A percentile compares a stretch with the other conserved stretches of the same genome.
phyloP scores from a whole-genome alignment of 2,888 invertebrate genomes.

The Cantharis rufa region DNA sequence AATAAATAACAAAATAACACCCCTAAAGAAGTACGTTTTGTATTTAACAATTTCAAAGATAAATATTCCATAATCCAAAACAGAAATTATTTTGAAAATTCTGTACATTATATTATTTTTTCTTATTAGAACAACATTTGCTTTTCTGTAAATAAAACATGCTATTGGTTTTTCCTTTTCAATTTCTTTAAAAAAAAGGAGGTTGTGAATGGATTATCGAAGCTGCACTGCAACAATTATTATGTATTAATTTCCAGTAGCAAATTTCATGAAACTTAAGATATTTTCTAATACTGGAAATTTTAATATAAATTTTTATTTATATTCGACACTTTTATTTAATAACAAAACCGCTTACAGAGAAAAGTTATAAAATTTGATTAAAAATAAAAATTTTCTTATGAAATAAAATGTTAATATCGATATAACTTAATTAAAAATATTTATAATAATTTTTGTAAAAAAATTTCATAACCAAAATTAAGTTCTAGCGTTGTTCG shows the following conservation, averaged over 20 bases:
- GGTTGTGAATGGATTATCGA: background rate
- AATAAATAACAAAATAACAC: background rate
- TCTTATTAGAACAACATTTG: too few relatives aligned
- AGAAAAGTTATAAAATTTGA: background rate
- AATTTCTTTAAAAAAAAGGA: too few relatives aligned
- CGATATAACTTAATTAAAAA: background rate
- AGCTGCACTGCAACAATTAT: background rate
- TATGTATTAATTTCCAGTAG: background rate
- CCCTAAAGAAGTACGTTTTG: background rate
- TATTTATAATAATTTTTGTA: background rate
- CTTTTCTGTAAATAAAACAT: too few relatives aligned
- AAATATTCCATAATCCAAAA: background rate
- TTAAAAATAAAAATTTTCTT: background rate
- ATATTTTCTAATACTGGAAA: background rate
- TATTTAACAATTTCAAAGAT: background rate
- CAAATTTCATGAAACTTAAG: background rate
- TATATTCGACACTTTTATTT: background rate
- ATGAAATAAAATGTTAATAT: background rate
- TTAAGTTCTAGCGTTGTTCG: background rate
- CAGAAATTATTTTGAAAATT: too few relatives aligned
- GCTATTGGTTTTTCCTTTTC: too few relatives aligned
- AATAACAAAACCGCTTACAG: background rate
- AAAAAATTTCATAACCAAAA: background rate
- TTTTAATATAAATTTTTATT: background rate
- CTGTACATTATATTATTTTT: too few relatives aligned